Percentiles rank a stretch among this genome's conserved stretches.
Conservation (phyloP, 2,113 vertebrate genomes). For the Amblyopsis rosae region DNA sequence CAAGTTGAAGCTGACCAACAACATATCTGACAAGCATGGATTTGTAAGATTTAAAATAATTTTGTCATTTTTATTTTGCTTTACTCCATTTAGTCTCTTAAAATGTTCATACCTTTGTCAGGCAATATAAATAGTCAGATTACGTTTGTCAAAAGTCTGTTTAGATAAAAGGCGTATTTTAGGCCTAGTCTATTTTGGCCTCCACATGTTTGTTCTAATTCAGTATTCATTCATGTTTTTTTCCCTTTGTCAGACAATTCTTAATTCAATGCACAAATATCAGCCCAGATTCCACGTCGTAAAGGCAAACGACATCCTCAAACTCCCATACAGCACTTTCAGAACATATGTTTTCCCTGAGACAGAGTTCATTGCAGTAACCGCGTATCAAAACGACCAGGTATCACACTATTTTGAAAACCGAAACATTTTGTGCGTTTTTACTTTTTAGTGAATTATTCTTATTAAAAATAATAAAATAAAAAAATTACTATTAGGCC, state of each 20-base stretch:
- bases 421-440: too few relatives aligned
- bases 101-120: too few relatives aligned
- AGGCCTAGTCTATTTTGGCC: not conserved
- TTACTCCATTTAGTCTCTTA: too few relatives aligned
- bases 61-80: too few relatives aligned
- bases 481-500: too few relatives aligned
- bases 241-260: constrained; percentile 82
- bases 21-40: constrained; percentile 94
- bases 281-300: constrained; percentile 94
- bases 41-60: constrained; percentile 83
- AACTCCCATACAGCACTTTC: constrained; percentile 92
- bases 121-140: too few relatives aligned
- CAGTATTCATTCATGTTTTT: not conserved
- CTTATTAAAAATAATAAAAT: too few relatives aligned
- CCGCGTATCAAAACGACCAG: constrained; percentile 97
- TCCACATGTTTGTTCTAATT: not conserved
- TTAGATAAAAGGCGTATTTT: too few relatives aligned
- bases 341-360: constrained; percentile 91
- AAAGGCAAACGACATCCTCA: constrained; percentile 88
- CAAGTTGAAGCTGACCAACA: constrained; percentile 97
- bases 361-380: constrained; percentile 94
- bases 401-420: constrained; percentile 59
- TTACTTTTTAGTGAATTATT: too few relatives aligned
- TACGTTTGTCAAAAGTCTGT: too few relatives aligned
- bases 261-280: constrained; percentile 99